These are phyloP conservation scores for Salvator merianae DNA, from an alignment of 2,113 vertebrate genomes.

Conservation along the genomic window DNA sequence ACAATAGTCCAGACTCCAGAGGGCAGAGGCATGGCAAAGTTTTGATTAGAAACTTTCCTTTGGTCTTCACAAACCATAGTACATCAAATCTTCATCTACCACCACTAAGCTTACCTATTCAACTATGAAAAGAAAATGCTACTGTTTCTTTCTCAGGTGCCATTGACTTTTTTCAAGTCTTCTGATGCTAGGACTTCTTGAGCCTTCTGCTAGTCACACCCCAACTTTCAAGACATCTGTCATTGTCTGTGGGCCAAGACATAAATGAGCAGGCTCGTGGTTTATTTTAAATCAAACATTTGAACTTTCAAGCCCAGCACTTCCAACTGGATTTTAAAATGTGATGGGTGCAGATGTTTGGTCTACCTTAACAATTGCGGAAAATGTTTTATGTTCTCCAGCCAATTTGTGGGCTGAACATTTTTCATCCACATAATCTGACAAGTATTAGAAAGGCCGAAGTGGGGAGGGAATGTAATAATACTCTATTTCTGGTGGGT, in stretches of 20 bases:
- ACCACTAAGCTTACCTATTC: background rate
- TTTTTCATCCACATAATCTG: constrained; percentile 21
- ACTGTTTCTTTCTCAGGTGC: background rate
- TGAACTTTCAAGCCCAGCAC: background rate
- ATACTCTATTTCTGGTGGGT: constrained; percentile 4
- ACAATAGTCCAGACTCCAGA: too few species aligned
- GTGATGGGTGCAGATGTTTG: background rate
- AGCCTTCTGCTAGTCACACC: background rate
- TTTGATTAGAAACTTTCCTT: too few species aligned
- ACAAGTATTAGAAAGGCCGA: constrained; percentile 11
- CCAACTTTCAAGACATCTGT: background rate
- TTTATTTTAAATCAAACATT: background rate
- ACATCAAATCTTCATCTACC: background rate
- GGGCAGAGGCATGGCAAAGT: too few species aligned
- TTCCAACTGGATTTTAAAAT: background rate
- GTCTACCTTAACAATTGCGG: background rate
- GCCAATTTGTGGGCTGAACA: constrained; percentile 4
- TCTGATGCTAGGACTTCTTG: background rate
- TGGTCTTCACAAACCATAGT: too few species aligned
- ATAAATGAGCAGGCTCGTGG: too few species aligned
- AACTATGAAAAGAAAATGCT: background rate
- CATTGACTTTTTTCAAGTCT: background rate
- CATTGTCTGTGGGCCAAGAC: background rate
- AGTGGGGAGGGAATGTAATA: constrained; percentile 1
- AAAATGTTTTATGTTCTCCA: constrained; percentile 6